These are phyloP conservation scores for Ptychochromis oligacanthus DNA, from an alignment of 2,113 vertebrate species.

Conservation along the genomic window DNA sequence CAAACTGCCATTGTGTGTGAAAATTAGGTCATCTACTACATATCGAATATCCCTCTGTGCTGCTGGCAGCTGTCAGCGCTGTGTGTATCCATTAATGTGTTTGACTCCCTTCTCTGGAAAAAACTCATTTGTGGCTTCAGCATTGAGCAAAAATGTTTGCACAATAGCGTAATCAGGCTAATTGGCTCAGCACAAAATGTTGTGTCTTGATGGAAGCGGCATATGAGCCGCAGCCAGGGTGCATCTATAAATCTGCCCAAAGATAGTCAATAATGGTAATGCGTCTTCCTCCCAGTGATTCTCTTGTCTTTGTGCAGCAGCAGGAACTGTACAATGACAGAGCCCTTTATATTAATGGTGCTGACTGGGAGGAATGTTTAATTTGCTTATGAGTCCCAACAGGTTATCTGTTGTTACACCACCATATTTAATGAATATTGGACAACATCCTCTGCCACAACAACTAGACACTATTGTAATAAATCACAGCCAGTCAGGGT, in stretches of 20 bases:
- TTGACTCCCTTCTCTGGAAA: constrained; percentile 14
- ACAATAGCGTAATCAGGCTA: constrained; percentile 47
- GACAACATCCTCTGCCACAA: not conserved
- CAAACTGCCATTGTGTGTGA: not conserved
- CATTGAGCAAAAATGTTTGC: constrained; percentile 44
- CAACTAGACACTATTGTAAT: constrained; percentile 17
- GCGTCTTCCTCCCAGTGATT: constrained; percentile 60
- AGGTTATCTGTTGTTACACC: constrained; percentile 17
- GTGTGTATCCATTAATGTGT: constrained; percentile 29
- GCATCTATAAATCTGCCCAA: constrained; percentile 54
- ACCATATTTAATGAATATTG: constrained; percentile 13
- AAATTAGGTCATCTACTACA: constrained; percentile 38
- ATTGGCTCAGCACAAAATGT: constrained; percentile 52
- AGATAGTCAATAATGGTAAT: constrained; percentile 47
- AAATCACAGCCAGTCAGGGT: constrained; percentile 28
- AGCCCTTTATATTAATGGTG: constrained; percentile 8
- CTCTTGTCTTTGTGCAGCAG: constrained; percentile 41
- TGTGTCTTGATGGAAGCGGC: not conserved
- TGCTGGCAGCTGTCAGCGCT: constrained; percentile 27
- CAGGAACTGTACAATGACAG: constrained; percentile 28
- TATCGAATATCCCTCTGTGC: constrained; percentile 8
- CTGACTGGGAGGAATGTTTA: constrained; percentile 21
- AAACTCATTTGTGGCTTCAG: constrained; percentile 25
- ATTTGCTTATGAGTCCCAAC: constrained; percentile 22
- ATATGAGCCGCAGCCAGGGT: not conserved